These are phyloP conservation scores for Enoplosus armatus DNA, from an alignment of 2,797 vertebrate species.

Conservation along the genomic window DNA sequence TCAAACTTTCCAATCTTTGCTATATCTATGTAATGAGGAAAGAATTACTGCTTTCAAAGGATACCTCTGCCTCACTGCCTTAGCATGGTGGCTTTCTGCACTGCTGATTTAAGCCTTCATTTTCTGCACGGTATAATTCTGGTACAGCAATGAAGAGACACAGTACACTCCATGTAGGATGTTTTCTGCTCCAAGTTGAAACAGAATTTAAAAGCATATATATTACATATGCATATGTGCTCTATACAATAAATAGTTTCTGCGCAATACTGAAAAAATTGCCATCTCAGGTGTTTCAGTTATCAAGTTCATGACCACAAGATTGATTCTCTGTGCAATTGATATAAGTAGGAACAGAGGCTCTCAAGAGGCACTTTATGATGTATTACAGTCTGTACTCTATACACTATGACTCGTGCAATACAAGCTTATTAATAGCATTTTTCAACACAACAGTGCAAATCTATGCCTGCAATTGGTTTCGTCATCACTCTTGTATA, in stretches of 20 bases:
- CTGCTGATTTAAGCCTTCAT: constrained; percentile 8
- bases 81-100: neutral
- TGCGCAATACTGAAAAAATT: neutral
- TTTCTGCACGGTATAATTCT: neutral
- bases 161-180: neutral
- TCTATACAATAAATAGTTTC: constrained; percentile 4
- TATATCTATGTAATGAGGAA: neutral
- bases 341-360: neutral
- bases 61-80: neutral
- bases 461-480: neutral
- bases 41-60: neutral
- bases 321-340: constrained; percentile 13
- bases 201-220: neutral
- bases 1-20: neutral
- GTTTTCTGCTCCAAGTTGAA: neutral
- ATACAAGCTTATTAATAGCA: neutral
- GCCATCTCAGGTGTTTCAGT: constrained; percentile 3
- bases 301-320: neutral
- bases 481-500: neutral
- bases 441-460: neutral
- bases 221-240: neutral
- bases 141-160: neutral
- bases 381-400: constrained; percentile 2
- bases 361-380: neutral
- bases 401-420: neutral